Base-by-base conservation (phyloP, 2,113 vertebrate species). In the Cyphomyrus discorhynchus region DNA sequence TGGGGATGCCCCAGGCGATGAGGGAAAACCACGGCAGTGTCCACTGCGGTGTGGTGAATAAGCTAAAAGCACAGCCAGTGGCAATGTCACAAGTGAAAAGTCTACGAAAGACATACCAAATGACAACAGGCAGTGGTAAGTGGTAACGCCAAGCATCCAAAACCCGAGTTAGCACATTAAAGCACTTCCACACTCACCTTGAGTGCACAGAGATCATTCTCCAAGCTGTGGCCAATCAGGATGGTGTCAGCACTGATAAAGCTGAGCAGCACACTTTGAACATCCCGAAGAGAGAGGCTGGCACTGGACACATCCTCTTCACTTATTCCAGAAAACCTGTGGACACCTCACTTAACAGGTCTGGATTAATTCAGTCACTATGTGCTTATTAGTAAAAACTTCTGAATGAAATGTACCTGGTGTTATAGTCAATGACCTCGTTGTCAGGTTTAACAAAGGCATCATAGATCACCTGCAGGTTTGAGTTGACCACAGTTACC, bases 371-470 rank as follows among this genome's bases (percentile, higher is more conserved):
- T 19, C 53, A 85, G 11, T 35, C 5, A 88, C 3, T 77, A 39
- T 17, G 9, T 49, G 42, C 1, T 84, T 24, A 84, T 84, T 24
- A n/a, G 27, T 53, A 2, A 35, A 19, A 86, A 47, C 46, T 21
- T 52, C 5, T 35, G n/a, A 74, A 46, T 2, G 52, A 83, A 42
- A 21, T 90, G 46, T 95, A 97, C 96, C 96, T 97, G 89, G 92
- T 96, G 89, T 97, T 96, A 84, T 92, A 97, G 94, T 97, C 97
- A 85, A 97, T 92, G 53, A 97, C 93, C 89, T 97, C 95, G 89
- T 95, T 94, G 86, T 94, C 92, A 35, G 96, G 96, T 91, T 93
- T 96, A 91, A 98, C 96, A 93, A 96, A 95, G 0, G 93, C 92
- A 88, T 97, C 96, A 13, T 95, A 97, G 92, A 96, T 58, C 27